These are phyloP conservation scores for Aleiodes alternator DNA, from an alignment of 2,888 invertebrate genomes.

Conservation along the genomic window DNA sequence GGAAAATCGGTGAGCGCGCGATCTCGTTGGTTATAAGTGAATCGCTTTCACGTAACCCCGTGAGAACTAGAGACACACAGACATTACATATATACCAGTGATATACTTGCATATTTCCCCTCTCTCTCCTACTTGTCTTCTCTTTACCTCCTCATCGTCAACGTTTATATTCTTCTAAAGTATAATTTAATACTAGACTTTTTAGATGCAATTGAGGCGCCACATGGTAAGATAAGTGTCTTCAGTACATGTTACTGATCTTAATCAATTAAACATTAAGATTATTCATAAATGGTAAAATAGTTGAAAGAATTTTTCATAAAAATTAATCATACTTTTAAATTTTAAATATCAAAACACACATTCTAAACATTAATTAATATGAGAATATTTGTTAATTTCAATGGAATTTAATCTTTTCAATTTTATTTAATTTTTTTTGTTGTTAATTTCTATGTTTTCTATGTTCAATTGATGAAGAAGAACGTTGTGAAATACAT, in stretches of 20 bases:
- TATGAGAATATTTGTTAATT: too few species aligned
- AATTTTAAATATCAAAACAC: neutral
- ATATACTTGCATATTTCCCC: constrained; percentile 33
- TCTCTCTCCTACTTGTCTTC: neutral
- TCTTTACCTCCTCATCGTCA: too few species aligned
- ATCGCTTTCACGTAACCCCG: constrained; percentile 73
- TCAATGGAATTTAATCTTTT: neutral
- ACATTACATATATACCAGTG: constrained; percentile 47
- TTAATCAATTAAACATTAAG: constrained; percentile 17
- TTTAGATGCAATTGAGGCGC: constrained; percentile 47
- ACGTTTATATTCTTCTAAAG: constrained; percentile 38
- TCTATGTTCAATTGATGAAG: neutral
- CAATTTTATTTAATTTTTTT: too few species aligned
- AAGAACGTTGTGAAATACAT: neutral
- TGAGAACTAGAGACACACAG: constrained; percentile 67
- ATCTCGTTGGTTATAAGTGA: constrained; percentile 44
- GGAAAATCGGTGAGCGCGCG: constrained; percentile 26
- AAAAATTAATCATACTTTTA: neutral
- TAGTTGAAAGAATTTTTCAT: too few species aligned
- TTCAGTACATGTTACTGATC: constrained; percentile 27
- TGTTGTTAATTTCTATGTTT: too few species aligned
- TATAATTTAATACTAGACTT: constrained; percentile 47
- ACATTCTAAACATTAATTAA: too few species aligned
- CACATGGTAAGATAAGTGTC: constrained; percentile 40
- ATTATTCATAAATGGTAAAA: too few species aligned